Evolutionary conservation across 1,140 invertebrate genomes (phyloP).

Genomic region (Euglossa dilemma): DNA sequence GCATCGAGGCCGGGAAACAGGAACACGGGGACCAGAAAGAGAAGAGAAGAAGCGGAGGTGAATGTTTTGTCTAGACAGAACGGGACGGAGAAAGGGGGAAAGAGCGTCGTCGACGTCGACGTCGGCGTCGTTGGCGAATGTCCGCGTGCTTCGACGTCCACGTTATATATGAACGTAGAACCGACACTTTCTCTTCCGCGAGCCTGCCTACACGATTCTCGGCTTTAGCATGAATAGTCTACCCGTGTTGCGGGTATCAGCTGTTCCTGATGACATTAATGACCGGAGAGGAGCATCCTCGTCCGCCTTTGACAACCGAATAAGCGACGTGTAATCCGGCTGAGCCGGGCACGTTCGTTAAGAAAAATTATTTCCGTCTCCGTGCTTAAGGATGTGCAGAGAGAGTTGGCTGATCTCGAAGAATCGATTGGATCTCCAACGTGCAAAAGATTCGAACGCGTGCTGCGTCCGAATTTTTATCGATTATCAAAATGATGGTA

Average conservation of each 20-base stretch:
- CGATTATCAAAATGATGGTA: no score
- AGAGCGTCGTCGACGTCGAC: neutral
- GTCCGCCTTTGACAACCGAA: neutral
- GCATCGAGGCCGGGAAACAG: constrained; percentile 3
- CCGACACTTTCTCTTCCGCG: constrained; percentile 60
- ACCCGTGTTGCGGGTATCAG: constrained; percentile 48
- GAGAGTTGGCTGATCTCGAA: no score
- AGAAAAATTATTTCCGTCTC: neutral
- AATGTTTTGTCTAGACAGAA: constrained; percentile 61
- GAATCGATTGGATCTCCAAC: no score
- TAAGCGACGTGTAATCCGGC: neutral
- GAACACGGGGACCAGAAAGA: neutral
- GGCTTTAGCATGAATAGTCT: constrained; percentile 44
- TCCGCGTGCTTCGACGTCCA: constrained; percentile 42
- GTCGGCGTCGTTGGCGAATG: constrained; percentile 5
- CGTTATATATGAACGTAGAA: constrained; percentile 38
- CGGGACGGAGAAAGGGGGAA: constrained; percentile 46
- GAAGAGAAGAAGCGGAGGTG: constrained; percentile 10
- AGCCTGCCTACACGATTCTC: constrained; percentile 41
- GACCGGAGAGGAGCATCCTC: constrained; percentile 27
- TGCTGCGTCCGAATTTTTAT: no score
- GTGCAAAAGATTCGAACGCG: no score
- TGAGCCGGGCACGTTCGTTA: neutral
- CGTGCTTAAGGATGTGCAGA: no score
- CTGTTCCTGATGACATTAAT: constrained; percentile 54